Percentiles rank a stretch among this genome's conserved stretches.
Conservation (phyloP, 1,140 invertebrate genomes). For the Drosophila mauritiana region DNA sequence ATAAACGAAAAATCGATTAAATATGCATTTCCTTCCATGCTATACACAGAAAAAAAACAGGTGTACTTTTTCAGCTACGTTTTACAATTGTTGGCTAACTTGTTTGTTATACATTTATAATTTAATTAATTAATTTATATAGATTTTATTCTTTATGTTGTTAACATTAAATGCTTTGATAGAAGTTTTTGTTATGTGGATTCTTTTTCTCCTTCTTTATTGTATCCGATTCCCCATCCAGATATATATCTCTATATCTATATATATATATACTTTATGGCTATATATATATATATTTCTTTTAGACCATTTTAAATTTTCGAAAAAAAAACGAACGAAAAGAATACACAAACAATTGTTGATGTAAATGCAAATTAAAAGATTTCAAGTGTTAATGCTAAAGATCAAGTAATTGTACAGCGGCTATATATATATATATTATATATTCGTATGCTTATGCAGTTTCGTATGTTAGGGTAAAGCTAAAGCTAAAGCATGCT, state of each 20-base stretch:
- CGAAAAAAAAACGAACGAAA: conserved; percentile 18
- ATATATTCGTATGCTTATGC: conserved; percentile 45
- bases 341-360: conserved; percentile 38
- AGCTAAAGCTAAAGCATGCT: conserved; percentile 50
- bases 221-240: conserved; percentile 1
- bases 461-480: conserved; percentile 43
- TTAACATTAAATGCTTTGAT: conserved; percentile 73
- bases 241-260: conserved; percentile 6
- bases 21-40: conserved; percentile 26
- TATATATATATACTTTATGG: conserved; percentile 28
- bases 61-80: conserved; percentile 48
- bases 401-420: conserved; percentile 45
- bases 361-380: conserved; percentile 59
- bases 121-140: conserved; percentile 30
- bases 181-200: conserved; percentile 50
- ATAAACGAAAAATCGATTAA: conserved; percentile 3
- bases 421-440: conserved; percentile 30
- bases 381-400: conserved; percentile 40
- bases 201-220: conserved; percentile 13
- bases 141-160: conserved; percentile 43
- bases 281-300: conserved; percentile 18
- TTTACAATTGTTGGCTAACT: conserved; percentile 58
- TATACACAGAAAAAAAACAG: conserved; percentile 23
- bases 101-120: conserved; percentile 32
- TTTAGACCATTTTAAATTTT: conserved; percentile 33